These are phyloP conservation scores for Goniozus legneri DNA, from an alignment of 1,140 invertebrate genomes.

Conservation along the genomic window DNA sequence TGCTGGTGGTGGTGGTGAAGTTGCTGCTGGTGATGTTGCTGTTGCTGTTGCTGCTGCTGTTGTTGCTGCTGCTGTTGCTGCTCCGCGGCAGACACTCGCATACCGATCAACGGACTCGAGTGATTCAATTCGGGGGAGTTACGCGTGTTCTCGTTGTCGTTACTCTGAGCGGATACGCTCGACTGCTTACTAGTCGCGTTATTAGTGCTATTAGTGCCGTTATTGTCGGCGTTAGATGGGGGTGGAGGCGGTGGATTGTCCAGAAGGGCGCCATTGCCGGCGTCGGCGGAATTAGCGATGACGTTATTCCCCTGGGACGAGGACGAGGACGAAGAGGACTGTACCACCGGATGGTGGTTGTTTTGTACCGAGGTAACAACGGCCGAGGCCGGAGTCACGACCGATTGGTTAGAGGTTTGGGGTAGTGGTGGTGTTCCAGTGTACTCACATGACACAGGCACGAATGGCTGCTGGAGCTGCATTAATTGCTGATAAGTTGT, in stretches of 20 bases:
- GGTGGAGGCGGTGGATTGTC: conserved; percentile 53
- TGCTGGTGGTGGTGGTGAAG: conserved; percentile 8
- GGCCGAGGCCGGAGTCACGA: conserved; percentile 35
- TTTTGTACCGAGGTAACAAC: conserved; percentile 40
- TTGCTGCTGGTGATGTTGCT: conserved; percentile 10
- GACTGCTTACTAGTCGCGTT: conserved; percentile 33
- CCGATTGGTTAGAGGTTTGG: conserved; percentile 53
- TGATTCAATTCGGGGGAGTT: conserved; percentile 55
- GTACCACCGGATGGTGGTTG: conserved; percentile 30
- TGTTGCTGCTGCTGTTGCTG: conserved; percentile 11
- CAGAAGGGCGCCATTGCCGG: conserved; percentile 55
- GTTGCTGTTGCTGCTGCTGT: conserved; percentile 5
- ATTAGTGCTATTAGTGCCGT: conserved; percentile 17
- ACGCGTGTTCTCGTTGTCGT: conserved; percentile 42
- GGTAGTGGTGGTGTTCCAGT: conserved; percentile 66
- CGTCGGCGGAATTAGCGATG: conserved; percentile 31
- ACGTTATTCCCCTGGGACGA: conserved; percentile 33
- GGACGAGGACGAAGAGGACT: conserved; percentile 30
- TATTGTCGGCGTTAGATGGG: conserved; percentile 41
- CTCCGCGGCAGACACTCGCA: conserved; percentile 13
- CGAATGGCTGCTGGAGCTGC: conserved; percentile 90
- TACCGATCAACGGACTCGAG: conserved; percentile 25
- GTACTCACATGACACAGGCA: conserved; percentile 91
- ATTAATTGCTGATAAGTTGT: conserved; percentile 93
- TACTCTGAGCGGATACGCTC: conserved; percentile 39